Base-by-base conservation (phyloP, 2,888 invertebrate genomes). In the Drosophila basisetae region DNA sequence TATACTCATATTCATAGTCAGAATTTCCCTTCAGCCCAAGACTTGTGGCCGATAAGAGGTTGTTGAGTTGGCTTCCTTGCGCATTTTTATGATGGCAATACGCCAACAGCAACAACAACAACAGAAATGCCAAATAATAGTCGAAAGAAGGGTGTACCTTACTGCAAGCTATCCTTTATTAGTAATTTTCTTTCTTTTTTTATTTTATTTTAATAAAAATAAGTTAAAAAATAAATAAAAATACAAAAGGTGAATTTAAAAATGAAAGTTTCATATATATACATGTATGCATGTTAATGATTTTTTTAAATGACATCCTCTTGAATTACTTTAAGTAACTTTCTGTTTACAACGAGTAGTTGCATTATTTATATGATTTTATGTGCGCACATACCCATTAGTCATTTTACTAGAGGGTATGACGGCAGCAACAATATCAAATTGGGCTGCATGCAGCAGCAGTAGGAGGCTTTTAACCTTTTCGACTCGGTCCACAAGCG, bases 391-490 rank as follows among this genome's bases (percentile, higher is more conserved):
- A 30, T n/a, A 30, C 22, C 5, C 41, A 41, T 22, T 58, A 39
- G n/a, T 22, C 1, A 9, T 2, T 50, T 28, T 31, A 31, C 50
- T 30, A 60, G 31, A 75, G 79, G 68, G 79, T 71, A 71, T 66
- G 9, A n/a, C 4, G 25, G 37, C 10, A 58, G 52, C 11, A 47
- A 30, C 35, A 43, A 30, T 18, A 62, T 7, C 37, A 39, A 52
- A 18, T 65, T 60, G 35, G 43, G 59, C 28, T 62, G 56, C 35
- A 67, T 82, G 67, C 69, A 63, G 30, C 43, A 67, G 31, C 59
- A 67, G 68, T 53, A 28, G 55, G 59, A 74, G 54, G 87, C 87
- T 84, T 87, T 87, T 89, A 87, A 81, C 84, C 87, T 83, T 85
- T 85, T 68, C 67, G 71, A 54, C 72, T 75, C 31, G 47, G 70